Conservation (phyloP, 2,113 vertebrate species). For the Notechis scutatus region DNA sequence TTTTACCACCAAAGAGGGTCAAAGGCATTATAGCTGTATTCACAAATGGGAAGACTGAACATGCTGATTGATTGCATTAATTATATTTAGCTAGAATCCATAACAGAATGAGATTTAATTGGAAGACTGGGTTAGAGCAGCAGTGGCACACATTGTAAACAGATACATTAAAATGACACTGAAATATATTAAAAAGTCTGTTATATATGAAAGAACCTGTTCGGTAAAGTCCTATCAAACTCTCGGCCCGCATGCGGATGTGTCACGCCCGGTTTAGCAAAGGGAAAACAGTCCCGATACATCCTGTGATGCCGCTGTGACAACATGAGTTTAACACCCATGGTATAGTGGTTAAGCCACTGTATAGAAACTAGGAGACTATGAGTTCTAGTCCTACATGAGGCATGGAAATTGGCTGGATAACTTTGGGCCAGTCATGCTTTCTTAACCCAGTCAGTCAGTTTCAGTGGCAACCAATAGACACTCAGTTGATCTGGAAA, state of each 20-base stretch:
- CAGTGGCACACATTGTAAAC: not conserved
- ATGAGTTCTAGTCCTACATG: no score
- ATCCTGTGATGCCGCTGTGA: no score
- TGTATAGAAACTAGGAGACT: no score
- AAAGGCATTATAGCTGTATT: not conserved
- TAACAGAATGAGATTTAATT: not conserved
- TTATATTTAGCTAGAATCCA: not conserved
- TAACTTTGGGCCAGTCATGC: no score
- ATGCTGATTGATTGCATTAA: not conserved
- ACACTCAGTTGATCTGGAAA: not conserved
- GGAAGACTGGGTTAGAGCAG: not conserved
- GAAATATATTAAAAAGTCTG: not conserved
- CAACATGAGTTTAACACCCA: no score
- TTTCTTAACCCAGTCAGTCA: not conserved
- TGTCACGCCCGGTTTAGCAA: no score
- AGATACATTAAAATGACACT: not conserved
- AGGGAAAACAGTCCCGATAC: no score
- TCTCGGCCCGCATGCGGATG: rapidly evolving
- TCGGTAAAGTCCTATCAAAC: no score
- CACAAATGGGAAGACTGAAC: not conserved
- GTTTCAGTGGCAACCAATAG: not conserved
- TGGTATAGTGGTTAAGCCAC: no score
- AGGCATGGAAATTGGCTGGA: no score
- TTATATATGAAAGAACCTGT: no score
- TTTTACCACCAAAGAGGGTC: not conserved